phyloP scores from a whole-genome alignment of 2,113 vertebrate genomes.

The Psettodes erumei region DNA sequence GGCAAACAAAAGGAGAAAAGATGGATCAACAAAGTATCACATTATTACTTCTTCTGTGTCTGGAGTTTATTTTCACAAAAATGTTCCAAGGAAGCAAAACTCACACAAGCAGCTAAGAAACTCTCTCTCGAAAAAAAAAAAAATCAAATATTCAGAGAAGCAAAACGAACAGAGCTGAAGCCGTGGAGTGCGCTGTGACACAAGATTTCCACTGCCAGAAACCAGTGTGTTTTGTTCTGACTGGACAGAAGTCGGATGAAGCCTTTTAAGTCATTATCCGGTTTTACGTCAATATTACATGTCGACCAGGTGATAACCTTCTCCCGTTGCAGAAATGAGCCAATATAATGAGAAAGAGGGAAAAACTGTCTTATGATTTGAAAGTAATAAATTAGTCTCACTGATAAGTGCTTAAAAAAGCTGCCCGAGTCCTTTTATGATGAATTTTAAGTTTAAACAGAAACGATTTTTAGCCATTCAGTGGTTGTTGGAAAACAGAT shows the following conservation, averaged over 20 bases:
- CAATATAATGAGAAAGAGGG: not conserved
- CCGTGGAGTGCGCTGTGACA: not conserved
- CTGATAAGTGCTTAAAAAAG: too few relatives aligned
- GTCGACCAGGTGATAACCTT: slow-evolving; percentile 4
- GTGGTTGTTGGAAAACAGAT: slow-evolving; percentile 20
- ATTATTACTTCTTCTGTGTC: slow-evolving; percentile 4
- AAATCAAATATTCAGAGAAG: not conserved
- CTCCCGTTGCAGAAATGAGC: slow-evolving; percentile 25
- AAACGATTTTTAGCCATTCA: not conserved
- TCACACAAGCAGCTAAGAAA: slow-evolving; percentile 7
- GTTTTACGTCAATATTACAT: slow-evolving; percentile 24
- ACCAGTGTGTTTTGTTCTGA: not conserved
- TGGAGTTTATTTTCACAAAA: slow-evolving; percentile 22
- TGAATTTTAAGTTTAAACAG: not conserved
- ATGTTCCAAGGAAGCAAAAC: not conserved
- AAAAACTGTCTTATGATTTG: not conserved
- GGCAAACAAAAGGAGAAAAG: slow-evolving; percentile 15
- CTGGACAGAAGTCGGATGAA: not conserved
- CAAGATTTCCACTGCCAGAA: not conserved
- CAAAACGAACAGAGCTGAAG: not conserved
- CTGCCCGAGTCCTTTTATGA: not conserved
- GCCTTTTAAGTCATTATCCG: slow-evolving; percentile 26
- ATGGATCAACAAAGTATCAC: slow-evolving; percentile 3
- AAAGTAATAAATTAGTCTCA: not conserved
- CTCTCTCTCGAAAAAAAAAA: too few relatives aligned